Evolutionary conservation across 2,888 invertebrate species (phyloP), one percentile per base, ranked within the genome.

Genomic region (Syrphus vitripennis): DNA sequence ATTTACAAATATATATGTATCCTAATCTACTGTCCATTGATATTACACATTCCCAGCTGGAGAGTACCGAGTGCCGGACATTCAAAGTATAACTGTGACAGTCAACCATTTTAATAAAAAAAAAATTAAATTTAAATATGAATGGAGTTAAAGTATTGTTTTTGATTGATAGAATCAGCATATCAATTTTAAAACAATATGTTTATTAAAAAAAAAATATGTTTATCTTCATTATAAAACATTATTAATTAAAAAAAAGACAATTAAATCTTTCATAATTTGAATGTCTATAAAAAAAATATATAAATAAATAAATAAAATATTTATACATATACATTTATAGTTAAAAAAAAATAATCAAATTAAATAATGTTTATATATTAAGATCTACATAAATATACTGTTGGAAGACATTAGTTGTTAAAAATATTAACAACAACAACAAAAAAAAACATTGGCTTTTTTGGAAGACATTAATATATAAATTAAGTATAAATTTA

Each of bases 81-180:
- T 57, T 42, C 67, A 16, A 26, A 71, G 40, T 55, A 55, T 4
- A 50, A 34, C 53, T 81, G 82, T 78, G 75, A 61, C 71, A 67
- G 75, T 87, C 63, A 31, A 75, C 72, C 10, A 76, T 48, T 80
- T 79, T 81, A 84, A 87, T 84, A 77, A 63, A 76, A 65, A 53
- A 48, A 29, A 42, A 14, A 37, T 57, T n/a, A n/a, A n/a, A n/a
- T n/a, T n/a, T n/a, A 76, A 14, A 78, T 72, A 76, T 71, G 72
- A 77, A 80, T 74, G 42, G 40, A 78, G 57, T 71, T 87, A 79
- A 67, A 9, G 59, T 76, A 88, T 88, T 89, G 89, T 89, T 88
- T 89, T 91, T 89, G 83, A 89, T 90, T 90, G 89, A 91, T 90
- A 91, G 90, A 92, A 92, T 91, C 91, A 92, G 92, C 92, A 92